Evolutionary conservation across 1,140 invertebrate genomes (phyloP).

Genomic region (Drosophila novamexicana): DNA sequence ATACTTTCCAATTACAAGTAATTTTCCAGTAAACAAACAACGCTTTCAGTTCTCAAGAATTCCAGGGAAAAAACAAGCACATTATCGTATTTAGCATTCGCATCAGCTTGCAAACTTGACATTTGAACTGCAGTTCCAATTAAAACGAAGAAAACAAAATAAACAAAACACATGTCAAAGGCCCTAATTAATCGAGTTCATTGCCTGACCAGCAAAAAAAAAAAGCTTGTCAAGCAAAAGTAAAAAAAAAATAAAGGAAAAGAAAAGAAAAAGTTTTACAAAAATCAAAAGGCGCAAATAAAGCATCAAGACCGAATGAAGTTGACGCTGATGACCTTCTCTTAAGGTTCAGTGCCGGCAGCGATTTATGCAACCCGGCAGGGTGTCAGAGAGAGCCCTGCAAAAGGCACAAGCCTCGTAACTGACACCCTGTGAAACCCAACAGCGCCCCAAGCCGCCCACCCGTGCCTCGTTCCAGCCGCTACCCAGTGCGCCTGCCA

Average conservation of each 20-base stretch:
- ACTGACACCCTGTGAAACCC: slow-evolving; percentile 64
- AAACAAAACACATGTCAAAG: slow-evolving; percentile 57
- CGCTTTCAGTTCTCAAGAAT: no score
- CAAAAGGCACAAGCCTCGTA: slow-evolving; percentile 33
- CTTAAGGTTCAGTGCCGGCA: slow-evolving; percentile 64
- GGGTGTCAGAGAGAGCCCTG: slow-evolving; percentile 33
- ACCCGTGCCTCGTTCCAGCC: not conserved
- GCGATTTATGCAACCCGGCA: slow-evolving; percentile 43
- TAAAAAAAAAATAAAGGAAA: slow-evolving; percentile 51
- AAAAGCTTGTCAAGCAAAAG: slow-evolving; percentile 20
- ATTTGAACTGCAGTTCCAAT: slow-evolving; percentile 44
- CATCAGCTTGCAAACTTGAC: slow-evolving; percentile 59
- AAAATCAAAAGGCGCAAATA: slow-evolving; percentile 19
- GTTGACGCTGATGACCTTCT: slow-evolving; percentile 72
- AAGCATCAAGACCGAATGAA: slow-evolving; percentile 29
- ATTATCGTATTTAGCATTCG: slow-evolving; percentile 15
- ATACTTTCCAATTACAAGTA: no score
- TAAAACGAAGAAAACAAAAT: not conserved
- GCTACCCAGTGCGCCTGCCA: slow-evolving; percentile 33
- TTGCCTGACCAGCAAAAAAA: slow-evolving; percentile 64
- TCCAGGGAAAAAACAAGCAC: no score
- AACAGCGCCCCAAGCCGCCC: slow-evolving; percentile 4
- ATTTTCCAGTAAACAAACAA: no score
- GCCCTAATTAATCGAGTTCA: slow-evolving; percentile 75
- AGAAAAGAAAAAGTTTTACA: slow-evolving; percentile 49